These are phyloP conservation scores for Australoheros facetus DNA, from an alignment of 2,797 vertebrate genomes.

Conservation along the genomic window DNA sequence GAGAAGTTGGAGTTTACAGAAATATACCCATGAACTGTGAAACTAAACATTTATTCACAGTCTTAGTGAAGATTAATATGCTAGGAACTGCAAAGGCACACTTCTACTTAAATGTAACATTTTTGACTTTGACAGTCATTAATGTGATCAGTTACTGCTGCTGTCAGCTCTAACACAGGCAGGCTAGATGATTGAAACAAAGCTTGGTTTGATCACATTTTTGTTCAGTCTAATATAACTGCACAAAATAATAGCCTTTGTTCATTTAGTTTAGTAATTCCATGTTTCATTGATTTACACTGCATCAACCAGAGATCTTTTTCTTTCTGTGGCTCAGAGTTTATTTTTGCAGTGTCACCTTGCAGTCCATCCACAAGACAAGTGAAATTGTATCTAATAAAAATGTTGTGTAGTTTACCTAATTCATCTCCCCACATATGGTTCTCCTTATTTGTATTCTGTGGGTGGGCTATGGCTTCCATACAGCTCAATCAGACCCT, in stretches of 20 bases:
- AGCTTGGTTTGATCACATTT: slow-evolving; percentile 14
- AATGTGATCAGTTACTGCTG: not conserved
- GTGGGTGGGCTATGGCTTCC: slow-evolving; percentile 82
- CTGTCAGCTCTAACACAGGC: not conserved
- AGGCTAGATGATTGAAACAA: slow-evolving; percentile 4
- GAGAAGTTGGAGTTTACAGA: slow-evolving; percentile 19
- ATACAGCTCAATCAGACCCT: slow-evolving; percentile 81
- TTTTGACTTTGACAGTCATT: not conserved
- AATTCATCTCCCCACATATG: slow-evolving; percentile 84
- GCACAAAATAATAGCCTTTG: slow-evolving; percentile 39
- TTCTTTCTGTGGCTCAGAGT: slow-evolving; percentile 65
- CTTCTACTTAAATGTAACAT: not conserved
- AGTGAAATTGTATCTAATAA: slow-evolving; percentile 85
- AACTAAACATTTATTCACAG: slow-evolving; percentile 43
- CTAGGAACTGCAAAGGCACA: not conserved
- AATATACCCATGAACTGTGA: slow-evolving; percentile 23
- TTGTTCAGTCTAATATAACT: slow-evolving; percentile 7
- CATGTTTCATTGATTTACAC: slow-evolving; percentile 41
- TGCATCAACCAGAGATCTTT: slow-evolving; percentile 59
- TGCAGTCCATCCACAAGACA: slow-evolving; percentile 80
- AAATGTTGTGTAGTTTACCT: slow-evolving; percentile 88
- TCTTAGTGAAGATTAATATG: slow-evolving; percentile 11
- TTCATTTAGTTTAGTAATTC: slow-evolving; percentile 53
- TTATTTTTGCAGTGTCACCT: slow-evolving; percentile 84
- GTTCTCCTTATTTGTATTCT: slow-evolving; percentile 80